Base-by-base conservation (phyloP, 2,888 invertebrate genomes). In the Opisthograptis luteolata region DNA sequence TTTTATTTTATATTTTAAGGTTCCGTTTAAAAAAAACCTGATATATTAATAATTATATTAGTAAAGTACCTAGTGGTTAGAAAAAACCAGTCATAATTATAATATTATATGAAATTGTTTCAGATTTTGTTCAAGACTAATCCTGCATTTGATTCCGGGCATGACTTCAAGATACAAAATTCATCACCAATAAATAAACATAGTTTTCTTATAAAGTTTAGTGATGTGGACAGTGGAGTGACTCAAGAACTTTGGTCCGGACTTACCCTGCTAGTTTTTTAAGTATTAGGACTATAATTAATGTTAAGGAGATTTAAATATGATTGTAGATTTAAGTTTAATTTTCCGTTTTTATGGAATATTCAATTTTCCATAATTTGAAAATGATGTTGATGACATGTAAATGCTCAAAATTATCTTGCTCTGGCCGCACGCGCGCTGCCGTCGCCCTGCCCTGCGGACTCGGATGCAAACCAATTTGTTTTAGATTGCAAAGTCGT, bases 281-380 rank as follows among this genome's bases (percentile, higher is more conserved):
- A 88, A 87, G 86, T 73, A 69, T 70, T 84, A 87, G 83, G 64
- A 40, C 40, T 55, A 58, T 60, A 72, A 76, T 76, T 84, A 87
- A 80, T 59, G 47, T 52, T 89, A 88, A 88, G 87, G 75, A 88
- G 83, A 87, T 84, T 85, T 81, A 79, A 77, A 81, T 82, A 87
- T 83, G 79, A 85, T 81, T 84, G 83, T 84, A 87, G 85, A 79
- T 76, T 79, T 87, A 86, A 88, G 84, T 76, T 80, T 79, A 75
- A 79, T 79, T 83, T 81, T 76, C 76, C 73, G 78, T 80, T 84
- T 73, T 78, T 63, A 73, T 75, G 76, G 76, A 71, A 80, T 75
- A 79, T 79, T 70, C 73, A 78, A 76, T 79, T 78, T 84, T 79
- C 57, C 76, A 73, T 78, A 62, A 70, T 70, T 62, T 73, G 77